Evolutionary conservation across 2,113 vertebrate genomes (phyloP).

Genomic region (Cochlearius cochlearius): DNA sequence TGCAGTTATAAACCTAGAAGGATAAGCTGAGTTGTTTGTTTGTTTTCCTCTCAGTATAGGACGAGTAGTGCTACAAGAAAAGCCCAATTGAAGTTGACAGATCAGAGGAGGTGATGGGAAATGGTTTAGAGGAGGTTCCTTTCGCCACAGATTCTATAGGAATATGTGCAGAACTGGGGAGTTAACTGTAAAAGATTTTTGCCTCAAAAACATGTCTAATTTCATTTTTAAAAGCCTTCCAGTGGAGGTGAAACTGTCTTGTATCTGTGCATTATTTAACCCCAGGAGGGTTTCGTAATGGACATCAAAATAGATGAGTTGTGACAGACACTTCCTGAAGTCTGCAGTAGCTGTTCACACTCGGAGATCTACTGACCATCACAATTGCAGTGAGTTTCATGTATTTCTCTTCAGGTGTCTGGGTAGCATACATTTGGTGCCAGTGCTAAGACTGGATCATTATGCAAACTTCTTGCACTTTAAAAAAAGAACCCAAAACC

Average conservation of each 20-base stretch:
- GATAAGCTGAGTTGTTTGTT: slow-evolving; percentile 19
- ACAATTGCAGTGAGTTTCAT: background rate
- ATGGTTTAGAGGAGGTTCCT: slow-evolving; percentile 74
- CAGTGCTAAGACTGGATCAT: background rate
- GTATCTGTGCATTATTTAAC: slow-evolving; percentile 71
- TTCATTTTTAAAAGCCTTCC: slow-evolving; percentile 76
- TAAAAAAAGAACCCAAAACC: background rate
- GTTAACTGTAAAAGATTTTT: slow-evolving; percentile 72
- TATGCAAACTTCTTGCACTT: background rate
- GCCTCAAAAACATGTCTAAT: slow-evolving; percentile 82
- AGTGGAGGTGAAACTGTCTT: slow-evolving; percentile 77
- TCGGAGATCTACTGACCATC: slow-evolving; percentile 25
- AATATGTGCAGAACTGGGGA: slow-evolving; percentile 67
- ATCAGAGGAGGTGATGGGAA: slow-evolving; percentile 71
- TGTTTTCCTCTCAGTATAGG: slow-evolving; percentile 61
- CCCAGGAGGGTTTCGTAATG: slow-evolving; percentile 70
- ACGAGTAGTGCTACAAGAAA: slow-evolving; percentile 57
- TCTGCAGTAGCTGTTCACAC: slow-evolving; percentile 17
- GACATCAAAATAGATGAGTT: slow-evolving; percentile 72
- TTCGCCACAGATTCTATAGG: slow-evolving; percentile 67
- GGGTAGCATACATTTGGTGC: background rate
- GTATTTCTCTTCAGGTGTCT: background rate
- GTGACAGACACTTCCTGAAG: slow-evolving; percentile 79
- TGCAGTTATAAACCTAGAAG: slow-evolving; percentile 40
- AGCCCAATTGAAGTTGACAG: slow-evolving; percentile 73